Evolutionary conservation across 2,888 invertebrate species (phyloP), one percentile per base, ranked within the genome.

Genomic region (Crossocerus cetratus): DNA sequence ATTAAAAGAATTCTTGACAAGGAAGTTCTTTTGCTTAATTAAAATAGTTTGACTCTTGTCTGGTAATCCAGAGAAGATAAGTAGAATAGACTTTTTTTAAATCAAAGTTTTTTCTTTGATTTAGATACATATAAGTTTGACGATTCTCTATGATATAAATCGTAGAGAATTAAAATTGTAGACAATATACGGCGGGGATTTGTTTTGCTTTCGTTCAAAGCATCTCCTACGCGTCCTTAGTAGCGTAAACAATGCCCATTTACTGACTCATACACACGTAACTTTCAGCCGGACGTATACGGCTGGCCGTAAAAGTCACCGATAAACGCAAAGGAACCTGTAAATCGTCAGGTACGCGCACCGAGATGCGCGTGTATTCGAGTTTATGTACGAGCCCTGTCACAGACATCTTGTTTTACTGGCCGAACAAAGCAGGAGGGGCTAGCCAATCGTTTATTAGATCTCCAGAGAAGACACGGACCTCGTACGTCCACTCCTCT

Each of bases 391-490:
- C 45, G 66, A 66, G 22, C 21, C 22, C 21, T 58, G 32, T 32
- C 32, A 32, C 32, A 32, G 32, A 32, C 32, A 32, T 32, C 32
- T 32, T 32, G 32, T 32, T 32, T 32, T 32, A 32, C 32, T 32
- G 32, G 32, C 32, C 32, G 32, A 32, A 32, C 32, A 32, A 32
- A 32, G 32, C 32, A 32, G 32, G 11, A 49, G 23, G 54, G 62
- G 42, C 74, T 63, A 70, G 69, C 73, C 82, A 78, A 74, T 81
- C 70, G 70, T 69, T 69, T 65, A 66, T 72, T 71, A 71, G 49
- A 76, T 68, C 67, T 68, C 55, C 45, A 66, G 32, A 55, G 61
- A 16, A 11, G 21, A 54, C 65, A 62, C 66, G 62, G 58, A 65
- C 64, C 72, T 69, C 81, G 82, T 70, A 69, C 77, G 61, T 70